phyloP scores from a whole-genome alignment of 2,113 vertebrate genomes.

The Cricetomys ansorgei region DNA sequence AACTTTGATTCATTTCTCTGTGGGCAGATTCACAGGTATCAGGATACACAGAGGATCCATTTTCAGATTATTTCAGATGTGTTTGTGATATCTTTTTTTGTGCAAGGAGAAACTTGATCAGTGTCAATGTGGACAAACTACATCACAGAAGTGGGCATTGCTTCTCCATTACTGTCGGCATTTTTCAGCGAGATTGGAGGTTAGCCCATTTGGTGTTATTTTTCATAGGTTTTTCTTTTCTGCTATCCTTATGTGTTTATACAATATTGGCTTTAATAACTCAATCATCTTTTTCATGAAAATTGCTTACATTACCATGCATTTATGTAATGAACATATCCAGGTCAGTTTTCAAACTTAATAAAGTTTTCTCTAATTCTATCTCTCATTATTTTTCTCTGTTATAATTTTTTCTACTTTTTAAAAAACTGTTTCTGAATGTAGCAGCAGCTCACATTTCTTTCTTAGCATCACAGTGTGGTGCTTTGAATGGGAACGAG shows the following conservation, averaged over 20 bases:
- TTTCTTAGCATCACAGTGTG: neutral
- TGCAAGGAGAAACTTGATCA: neutral
- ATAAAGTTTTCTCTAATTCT: slow-evolving; percentile 21
- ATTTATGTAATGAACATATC: neutral
- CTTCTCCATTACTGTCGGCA: neutral
- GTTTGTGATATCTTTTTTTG: neutral
- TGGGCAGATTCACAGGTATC: neutral
- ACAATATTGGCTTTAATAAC: neutral
- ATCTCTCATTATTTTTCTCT: slow-evolving; percentile 7
- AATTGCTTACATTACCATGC: neutral
- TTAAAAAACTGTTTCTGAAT: neutral
- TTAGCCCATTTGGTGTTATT: neutral
- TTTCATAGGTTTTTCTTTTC: neutral
- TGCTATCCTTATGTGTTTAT: neutral
- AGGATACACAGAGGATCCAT: neutral
- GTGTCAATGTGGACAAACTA: neutral
- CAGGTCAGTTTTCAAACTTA: neutral
- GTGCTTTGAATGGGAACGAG: neutral
- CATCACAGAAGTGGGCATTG: neutral
- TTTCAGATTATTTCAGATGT: neutral
- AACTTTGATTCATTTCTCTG: neutral
- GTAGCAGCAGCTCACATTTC: neutral
- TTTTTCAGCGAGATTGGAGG: neutral
- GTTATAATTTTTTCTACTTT: neutral
- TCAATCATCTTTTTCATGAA: neutral